These are phyloP conservation scores for Mesochorus sp. DNA, from an alignment of 2,888 invertebrate genomes.

Conservation along the genomic window DNA sequence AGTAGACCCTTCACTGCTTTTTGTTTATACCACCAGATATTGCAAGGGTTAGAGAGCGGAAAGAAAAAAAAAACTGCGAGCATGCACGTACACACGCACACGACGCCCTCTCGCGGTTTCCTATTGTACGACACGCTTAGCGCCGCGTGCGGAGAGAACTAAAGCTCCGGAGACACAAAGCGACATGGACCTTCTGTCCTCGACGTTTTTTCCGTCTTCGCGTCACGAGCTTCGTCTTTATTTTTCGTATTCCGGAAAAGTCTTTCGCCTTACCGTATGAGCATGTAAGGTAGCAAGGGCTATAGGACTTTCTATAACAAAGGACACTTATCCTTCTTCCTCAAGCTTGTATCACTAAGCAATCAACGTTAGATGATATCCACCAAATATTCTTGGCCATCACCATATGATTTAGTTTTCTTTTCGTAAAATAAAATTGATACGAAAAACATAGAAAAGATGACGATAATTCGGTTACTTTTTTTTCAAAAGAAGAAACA, in stretches of 20 bases:
- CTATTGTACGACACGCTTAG: not conserved
- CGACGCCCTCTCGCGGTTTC: constrained; percentile 8
- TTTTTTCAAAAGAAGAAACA: too few relatives aligned
- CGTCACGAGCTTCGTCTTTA: constrained; percentile 11
- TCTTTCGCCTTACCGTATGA: not conserved
- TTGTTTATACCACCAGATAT: constrained; percentile 63
- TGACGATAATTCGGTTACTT: too few relatives aligned
- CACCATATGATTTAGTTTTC: too few relatives aligned
- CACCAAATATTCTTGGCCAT: too few relatives aligned
- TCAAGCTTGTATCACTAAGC: too few relatives aligned
- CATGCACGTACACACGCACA: constrained; percentile 7
- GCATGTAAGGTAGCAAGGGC: too few relatives aligned
- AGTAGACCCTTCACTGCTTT: constrained; percentile 45
- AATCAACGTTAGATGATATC: too few relatives aligned
- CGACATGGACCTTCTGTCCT: not conserved
- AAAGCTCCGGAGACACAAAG: constrained; percentile 1
- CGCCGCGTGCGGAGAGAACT: not conserved
- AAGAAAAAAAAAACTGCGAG: not conserved
- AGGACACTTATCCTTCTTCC: too few relatives aligned
- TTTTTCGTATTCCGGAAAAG: constrained; percentile 15
- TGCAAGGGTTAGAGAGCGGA: constrained; percentile 25
- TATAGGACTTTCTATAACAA: too few relatives aligned
- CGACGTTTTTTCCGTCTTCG: constrained; percentile 4
- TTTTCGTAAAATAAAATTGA: too few relatives aligned
- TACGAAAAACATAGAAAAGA: too few relatives aligned